A percentile compares a stretch with the other conserved stretches of the same genome.
Conservation (phyloP, 2,113 vertebrate species). For the Scophthalmus maximus region DNA sequence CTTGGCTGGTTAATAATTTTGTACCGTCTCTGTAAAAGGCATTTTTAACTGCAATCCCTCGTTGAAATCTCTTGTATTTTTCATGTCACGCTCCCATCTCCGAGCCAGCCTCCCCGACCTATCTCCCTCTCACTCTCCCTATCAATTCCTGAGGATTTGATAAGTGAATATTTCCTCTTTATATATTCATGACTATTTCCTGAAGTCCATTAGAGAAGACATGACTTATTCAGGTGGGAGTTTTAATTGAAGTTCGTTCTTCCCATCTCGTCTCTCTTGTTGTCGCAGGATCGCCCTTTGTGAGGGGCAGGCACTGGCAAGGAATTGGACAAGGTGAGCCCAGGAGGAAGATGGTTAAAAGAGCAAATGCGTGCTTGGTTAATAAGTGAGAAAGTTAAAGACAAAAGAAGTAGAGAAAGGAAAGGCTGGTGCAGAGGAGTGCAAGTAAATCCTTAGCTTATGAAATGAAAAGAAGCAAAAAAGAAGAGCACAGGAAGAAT, state of each 20-base stretch:
- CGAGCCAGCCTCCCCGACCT: not conserved
- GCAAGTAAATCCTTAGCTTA: not conserved
- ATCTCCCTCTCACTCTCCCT: conserved; percentile 21
- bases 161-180: conserved; percentile 67
- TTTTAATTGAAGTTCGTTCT: conserved; percentile 73
- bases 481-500: not conserved
- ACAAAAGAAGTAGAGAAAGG: not conserved
- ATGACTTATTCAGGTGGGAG: conserved; percentile 75
- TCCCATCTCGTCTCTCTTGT: not conserved
- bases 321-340: conserved; percentile 38
- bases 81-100: not conserved
- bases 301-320: not conserved
- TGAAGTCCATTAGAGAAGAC: conserved; percentile 75
- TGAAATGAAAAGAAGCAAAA: not conserved
- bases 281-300: not conserved
- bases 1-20: not conserved
- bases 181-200: conserved; percentile 80
- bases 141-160: conserved; percentile 56
- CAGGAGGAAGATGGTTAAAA: conserved; percentile 9
- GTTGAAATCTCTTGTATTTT: not conserved
- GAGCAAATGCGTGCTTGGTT: conserved; percentile 45
- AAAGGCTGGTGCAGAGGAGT: not conserved
- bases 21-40: too few species aligned
- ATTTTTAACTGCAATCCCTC: conserved; percentile 19
- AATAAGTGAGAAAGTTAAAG: conserved; percentile 23